Evolutionary conservation across 2,797 vertebrate species (phyloP).

Genomic region (Sarcophilus harrisii): DNA sequence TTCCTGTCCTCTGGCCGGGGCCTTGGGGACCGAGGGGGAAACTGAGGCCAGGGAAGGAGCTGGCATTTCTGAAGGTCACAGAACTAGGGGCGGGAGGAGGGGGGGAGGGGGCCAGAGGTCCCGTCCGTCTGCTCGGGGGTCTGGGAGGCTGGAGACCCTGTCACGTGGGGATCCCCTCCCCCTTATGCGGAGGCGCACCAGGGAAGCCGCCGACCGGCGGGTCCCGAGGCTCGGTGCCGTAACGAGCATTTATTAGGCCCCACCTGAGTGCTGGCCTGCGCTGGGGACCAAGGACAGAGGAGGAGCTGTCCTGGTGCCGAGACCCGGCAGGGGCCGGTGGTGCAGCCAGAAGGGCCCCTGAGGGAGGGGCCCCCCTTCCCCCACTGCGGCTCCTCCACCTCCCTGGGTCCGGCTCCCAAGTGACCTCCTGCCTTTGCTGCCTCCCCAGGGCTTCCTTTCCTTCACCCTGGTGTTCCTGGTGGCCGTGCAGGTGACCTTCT

Average conservation of each 20-base stretch:
- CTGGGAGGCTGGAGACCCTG: background rate
- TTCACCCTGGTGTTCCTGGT: slow-evolving; percentile 84
- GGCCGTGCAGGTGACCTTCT: slow-evolving; percentile 82
- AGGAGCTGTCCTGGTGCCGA: too few relatives aligned
- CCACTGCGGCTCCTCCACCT: background rate
- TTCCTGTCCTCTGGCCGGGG: too few relatives aligned
- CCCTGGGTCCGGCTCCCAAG: too few relatives aligned
- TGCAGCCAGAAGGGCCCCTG: slow-evolving; percentile 24
- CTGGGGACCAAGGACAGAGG: background rate
- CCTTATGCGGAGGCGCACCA: too few relatives aligned
- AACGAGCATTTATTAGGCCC: background rate
- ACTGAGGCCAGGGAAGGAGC: background rate
- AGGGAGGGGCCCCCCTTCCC: background rate
- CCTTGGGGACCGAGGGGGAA: background rate
- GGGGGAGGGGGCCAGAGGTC: background rate
- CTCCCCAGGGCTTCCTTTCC: slow-evolving; percentile 85
- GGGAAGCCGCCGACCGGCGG: too few relatives aligned
- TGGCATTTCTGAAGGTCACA: background rate
- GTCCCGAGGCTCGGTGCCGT: background rate
- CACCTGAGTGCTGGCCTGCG: background rate
- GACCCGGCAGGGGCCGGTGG: too few relatives aligned
- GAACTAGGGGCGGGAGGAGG: too few relatives aligned
- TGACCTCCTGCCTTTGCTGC: background rate
- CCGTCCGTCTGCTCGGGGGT: background rate
- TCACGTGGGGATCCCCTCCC: background rate